phyloP scores from a whole-genome alignment of 2,888 invertebrate species.

The Rhaphigaster nebulosa region DNA sequence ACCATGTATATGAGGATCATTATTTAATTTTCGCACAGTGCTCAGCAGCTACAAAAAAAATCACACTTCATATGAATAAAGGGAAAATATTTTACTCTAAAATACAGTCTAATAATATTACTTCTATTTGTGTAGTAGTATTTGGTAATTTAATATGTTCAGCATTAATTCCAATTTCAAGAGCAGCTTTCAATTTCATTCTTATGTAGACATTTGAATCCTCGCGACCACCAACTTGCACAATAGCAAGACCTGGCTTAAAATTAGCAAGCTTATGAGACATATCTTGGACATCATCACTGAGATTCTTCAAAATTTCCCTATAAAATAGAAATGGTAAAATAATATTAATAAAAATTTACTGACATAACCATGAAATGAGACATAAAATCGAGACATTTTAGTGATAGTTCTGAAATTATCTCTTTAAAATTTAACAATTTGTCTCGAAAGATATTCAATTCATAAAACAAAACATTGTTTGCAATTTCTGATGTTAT shows the following conservation, averaged over 20 bases:
- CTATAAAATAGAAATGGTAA: constrained; percentile 69
- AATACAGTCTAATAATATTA: constrained; percentile 67
- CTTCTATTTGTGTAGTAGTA: constrained; percentile 85
- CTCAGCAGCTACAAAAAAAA: constrained; percentile 74
- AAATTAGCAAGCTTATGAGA: constrained; percentile 69
- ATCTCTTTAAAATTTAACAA: neutral
- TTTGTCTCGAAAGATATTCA: neutral
- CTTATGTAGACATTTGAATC: constrained; percentile 99
- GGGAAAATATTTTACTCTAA: neutral
- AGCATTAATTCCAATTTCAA: constrained; percentile 88
- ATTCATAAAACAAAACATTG: neutral
- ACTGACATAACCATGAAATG: neutral
- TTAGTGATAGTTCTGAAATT: neutral
- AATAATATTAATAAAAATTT: neutral
- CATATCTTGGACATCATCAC: constrained; percentile 76
- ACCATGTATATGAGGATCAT: constrained; percentile 88
- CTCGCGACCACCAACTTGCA: constrained; percentile 95
- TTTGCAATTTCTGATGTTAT: too few species aligned
- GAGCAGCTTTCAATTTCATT: constrained; percentile 94
- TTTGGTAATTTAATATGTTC: constrained; percentile 84
- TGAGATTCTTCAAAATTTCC: constrained; percentile 79
- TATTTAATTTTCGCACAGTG: constrained; percentile 82
- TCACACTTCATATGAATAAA: neutral
- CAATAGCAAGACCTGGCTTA: constrained; percentile 86
- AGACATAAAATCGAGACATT: neutral